phyloP scores from a whole-genome alignment of 2,113 vertebrate genomes.

The Dicentrarchus labrax region DNA sequence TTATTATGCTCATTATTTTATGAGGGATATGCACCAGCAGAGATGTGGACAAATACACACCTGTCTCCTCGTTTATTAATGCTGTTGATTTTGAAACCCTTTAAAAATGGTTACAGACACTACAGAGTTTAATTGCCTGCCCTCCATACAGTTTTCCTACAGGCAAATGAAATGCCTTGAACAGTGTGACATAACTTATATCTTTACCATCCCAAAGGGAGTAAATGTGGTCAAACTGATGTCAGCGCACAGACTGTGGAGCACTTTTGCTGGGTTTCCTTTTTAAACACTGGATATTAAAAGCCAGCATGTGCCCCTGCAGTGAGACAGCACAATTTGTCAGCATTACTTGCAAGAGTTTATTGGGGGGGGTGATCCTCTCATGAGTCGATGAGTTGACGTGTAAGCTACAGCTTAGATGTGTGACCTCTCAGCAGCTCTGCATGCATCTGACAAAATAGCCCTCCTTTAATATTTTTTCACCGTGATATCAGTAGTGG shows the following conservation, averaged over 20 bases:
- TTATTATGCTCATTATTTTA: slow-evolving; percentile 46
- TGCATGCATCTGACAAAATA: slow-evolving; percentile 9
- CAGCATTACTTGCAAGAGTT: slow-evolving; percentile 39
- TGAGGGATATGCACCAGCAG: slow-evolving; percentile 12
- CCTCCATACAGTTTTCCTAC: background rate
- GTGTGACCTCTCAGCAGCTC: slow-evolving; percentile 9
- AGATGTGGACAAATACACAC: background rate
- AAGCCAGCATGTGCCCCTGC: slow-evolving; percentile 2
- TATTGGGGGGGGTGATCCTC: slow-evolving; percentile 18
- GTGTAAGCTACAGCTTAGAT: slow-evolving; percentile 20
- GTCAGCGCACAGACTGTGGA: background rate
- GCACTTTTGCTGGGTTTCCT: slow-evolving; percentile 1
- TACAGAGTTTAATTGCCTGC: background rate
- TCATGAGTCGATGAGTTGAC: slow-evolving; percentile 28
- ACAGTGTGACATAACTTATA: slow-evolving; percentile 10
- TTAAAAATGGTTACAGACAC: background rate
- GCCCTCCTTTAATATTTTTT: slow-evolving; percentile 23
- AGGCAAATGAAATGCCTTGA: slow-evolving; percentile 4
- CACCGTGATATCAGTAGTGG: background rate
- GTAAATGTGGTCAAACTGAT: slow-evolving; percentile 25
- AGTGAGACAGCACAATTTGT: slow-evolving; percentile 38
- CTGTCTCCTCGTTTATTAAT: background rate
- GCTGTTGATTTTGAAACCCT: slow-evolving; percentile 22
- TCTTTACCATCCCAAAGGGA: background rate
- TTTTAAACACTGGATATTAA: slow-evolving; percentile 20